Conservation (phyloP, 2,113 vertebrate genomes). For the Cervus canadensis region DNA sequence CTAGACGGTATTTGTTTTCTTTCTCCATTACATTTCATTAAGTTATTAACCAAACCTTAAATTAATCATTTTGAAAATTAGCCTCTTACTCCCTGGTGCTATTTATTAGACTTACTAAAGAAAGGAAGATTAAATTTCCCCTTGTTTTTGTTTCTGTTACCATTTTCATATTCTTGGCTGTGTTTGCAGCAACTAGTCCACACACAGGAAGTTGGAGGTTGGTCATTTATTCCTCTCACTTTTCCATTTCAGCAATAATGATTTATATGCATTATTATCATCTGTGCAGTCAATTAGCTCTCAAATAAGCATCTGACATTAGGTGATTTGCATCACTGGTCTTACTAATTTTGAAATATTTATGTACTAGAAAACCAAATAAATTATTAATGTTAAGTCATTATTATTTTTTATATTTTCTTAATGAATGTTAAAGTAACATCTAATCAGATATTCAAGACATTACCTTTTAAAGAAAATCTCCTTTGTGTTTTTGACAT, state of each 20-base stretch:
- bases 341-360: slow-evolving; percentile 38
- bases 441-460: neutral
- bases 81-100: neutral
- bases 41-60: slow-evolving; percentile 33
- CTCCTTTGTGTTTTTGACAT: neutral
- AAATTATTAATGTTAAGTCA: neutral
- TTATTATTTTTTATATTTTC: slow-evolving; percentile 33
- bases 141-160: neutral
- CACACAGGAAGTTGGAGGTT: neutral
- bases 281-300: neutral
- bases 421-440: slow-evolving; percentile 23
- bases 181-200: neutral
- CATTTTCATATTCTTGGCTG: neutral
- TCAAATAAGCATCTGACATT: neutral
- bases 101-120: slow-evolving; percentile 10
- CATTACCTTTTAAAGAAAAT: slow-evolving; percentile 38
- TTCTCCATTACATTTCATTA: slow-evolving; percentile 37
- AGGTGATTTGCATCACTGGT: neutral
- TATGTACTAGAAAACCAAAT: neutral
- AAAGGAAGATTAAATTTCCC: slow-evolving; percentile 12
- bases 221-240: neutral
- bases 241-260: slow-evolving; percentile 39
- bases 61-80: slow-evolving; percentile 27
- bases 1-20: neutral
- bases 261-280: neutral